phyloP scores from a whole-genome alignment of 2,113 vertebrate species.

The Pangasianodon hypophthalmus region DNA sequence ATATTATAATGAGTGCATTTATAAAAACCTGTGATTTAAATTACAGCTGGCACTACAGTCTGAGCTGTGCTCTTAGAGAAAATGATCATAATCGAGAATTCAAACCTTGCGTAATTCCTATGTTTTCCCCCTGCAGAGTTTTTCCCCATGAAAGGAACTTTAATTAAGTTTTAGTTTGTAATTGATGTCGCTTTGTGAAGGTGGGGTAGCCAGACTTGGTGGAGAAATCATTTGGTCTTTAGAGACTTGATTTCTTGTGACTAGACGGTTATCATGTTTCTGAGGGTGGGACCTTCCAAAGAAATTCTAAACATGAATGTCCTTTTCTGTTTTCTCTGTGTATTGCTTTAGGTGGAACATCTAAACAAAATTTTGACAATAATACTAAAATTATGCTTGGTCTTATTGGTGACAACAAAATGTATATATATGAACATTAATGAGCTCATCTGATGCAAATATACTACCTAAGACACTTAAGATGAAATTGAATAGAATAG shows the following conservation, averaged over 20 bases:
- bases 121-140: neutral
- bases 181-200: neutral
- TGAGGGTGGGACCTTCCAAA: neutral
- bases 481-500: neutral
- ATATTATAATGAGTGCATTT: neutral
- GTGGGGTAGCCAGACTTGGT: neutral
- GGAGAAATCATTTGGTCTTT: neutral
- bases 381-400: neutral
- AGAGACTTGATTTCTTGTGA: neutral
- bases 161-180: constrained; percentile 31
- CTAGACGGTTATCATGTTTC: neutral
- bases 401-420: neutral
- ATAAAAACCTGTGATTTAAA: neutral
- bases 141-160: constrained; percentile 17
- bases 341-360: neutral
- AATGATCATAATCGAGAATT: neutral
- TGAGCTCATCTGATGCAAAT: neutral
- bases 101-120: constrained; percentile 17
- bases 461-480: neutral
- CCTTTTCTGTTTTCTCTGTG: neutral
- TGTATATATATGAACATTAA: neutral
- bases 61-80: neutral
- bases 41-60: neutral
- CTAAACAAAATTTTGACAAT: neutral
- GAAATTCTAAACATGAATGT: neutral